Percentiles rank a stretch among this genome's conserved stretches.
Evolutionary conservation across 2,113 vertebrate species (phyloP).

Genomic region (Sminthopsis crassicaudata): DNA sequence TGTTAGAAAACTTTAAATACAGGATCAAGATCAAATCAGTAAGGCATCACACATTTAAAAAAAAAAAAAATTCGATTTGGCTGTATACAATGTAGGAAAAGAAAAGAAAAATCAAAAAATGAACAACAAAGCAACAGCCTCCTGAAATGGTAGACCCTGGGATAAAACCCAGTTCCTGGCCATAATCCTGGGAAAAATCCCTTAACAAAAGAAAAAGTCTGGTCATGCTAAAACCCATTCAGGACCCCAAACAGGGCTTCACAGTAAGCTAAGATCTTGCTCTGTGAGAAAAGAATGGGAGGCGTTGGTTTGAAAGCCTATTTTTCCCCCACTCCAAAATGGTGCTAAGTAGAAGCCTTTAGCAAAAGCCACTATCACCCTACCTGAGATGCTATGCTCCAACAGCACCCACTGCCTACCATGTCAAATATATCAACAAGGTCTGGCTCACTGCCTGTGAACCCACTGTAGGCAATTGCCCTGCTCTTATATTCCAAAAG

Average conservation of each 20-base stretch:
- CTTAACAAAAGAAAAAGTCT: background rate
- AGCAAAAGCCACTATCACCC: background rate
- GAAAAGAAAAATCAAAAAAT: slow-evolving; percentile 1
- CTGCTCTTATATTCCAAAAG: background rate
- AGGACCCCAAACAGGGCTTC: background rate
- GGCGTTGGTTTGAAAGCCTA: slow-evolving; percentile 51
- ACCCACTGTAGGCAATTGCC: background rate
- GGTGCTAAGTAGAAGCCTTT: background rate
- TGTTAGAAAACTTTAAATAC: slow-evolving; percentile 69
- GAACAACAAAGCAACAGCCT: slow-evolving; percentile 53
- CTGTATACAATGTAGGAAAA: slow-evolving; percentile 37
- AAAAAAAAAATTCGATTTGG: slow-evolving; percentile 36
- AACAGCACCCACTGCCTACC: background rate
- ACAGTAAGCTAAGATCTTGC: background rate
- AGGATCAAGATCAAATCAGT: slow-evolving; percentile 54
- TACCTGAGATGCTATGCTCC: background rate
- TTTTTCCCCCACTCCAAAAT: background rate
- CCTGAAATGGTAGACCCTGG: background rate
- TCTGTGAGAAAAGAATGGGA: slow-evolving; percentile 42
- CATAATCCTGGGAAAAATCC: background rate
- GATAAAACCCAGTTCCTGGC: background rate
- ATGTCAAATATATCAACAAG: background rate
- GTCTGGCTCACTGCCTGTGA: background rate
- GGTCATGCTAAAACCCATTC: background rate
- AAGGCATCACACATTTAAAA: slow-evolving; percentile 65